A percentile compares a stretch with the other conserved stretches of the same genome.
These are phyloP conservation scores for Perizoma affinitatum DNA, from an alignment of 2,888 invertebrate species.

Conservation along the genomic window DNA sequence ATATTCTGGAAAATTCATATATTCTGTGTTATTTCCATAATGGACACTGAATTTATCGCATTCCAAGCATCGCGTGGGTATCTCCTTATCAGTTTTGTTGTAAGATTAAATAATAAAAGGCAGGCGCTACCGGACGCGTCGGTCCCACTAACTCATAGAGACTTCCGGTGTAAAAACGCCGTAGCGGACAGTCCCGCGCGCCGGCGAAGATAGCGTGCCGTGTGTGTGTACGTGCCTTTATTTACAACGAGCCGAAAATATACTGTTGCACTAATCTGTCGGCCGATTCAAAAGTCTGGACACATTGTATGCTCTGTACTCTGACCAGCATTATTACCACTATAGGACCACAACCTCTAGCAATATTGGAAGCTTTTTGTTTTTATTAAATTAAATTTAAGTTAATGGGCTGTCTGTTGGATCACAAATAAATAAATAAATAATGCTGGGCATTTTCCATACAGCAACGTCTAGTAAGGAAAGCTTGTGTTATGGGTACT, in stretches of 20 bases:
- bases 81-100: conserved; percentile 46
- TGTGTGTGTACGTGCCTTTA: conserved; percentile 56
- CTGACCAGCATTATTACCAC: no score
- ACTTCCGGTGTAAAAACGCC: conserved; percentile 77
- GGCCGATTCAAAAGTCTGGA: no score
- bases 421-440: no score
- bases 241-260: conserved; percentile 52
- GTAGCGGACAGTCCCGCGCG: conserved; percentile 55
- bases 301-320: no score
- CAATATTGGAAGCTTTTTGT: no score
- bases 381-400: no score
- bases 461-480: no score
- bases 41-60: conserved; percentile 22
- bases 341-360: no score
- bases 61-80: conserved; percentile 35
- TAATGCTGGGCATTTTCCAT: no score
- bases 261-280: neutral
- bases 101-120: conserved; percentile 55
- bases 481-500: no score
- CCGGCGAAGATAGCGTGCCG: conserved; percentile 57
- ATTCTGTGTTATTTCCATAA: conserved; percentile 8
- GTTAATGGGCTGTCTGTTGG: no score
- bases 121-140: conserved; percentile 59
- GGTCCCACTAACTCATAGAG: conserved; percentile 74
- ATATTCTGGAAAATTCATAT: conserved; percentile 10